Evolutionary conservation across 1,140 invertebrate genomes (phyloP), one percentile per base, ranked within the genome.

Genomic region (Hypothenemus hampei): DNA sequence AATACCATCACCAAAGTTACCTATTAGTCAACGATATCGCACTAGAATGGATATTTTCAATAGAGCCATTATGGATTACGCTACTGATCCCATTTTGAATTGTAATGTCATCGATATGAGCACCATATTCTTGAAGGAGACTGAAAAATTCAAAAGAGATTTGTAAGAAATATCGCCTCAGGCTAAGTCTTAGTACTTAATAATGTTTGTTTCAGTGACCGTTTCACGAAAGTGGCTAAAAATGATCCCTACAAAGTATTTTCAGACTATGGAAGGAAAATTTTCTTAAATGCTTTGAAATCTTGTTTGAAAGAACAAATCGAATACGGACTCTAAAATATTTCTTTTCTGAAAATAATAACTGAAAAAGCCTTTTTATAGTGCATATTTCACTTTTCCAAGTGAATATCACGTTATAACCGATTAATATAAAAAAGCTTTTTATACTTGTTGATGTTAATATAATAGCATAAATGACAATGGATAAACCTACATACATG

Each of bases 101-200:
- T 64, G 62, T 35, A 64, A 64, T 31, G 40, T 64, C 11, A 60
- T 64, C 48, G 62, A 62, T 39, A 64, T 64, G 62, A 58, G 58
- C 24, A 58, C 48, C 0, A 60, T 64, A 35, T 64, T 64, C 19
- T 24, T 41, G 35, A 56, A 55, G 31, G 62, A 61, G 52, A 36
- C 39, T 2, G 40, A 60, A 31, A 55, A 35, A 11, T 62, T 64
- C 26, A 57, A 41, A 23, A 52, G 47, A 39, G 57, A 63, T 46
- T 59, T 56, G 61, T 63, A 52, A 60, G 61, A 13, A 8, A 37
- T 37, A 37, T 7, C 35, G 8, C n/a, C 4, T 37, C 2, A 16
- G 6, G 2, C 26, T 31, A 31, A 13, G 26, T 31, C 26, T 31
- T 31, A n/a, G n/a, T 7, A 37, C 18, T 16, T 37, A 37, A 37